Base-by-base conservation (phyloP, 2,888 invertebrate species). In the Prosapia bicincta region DNA sequence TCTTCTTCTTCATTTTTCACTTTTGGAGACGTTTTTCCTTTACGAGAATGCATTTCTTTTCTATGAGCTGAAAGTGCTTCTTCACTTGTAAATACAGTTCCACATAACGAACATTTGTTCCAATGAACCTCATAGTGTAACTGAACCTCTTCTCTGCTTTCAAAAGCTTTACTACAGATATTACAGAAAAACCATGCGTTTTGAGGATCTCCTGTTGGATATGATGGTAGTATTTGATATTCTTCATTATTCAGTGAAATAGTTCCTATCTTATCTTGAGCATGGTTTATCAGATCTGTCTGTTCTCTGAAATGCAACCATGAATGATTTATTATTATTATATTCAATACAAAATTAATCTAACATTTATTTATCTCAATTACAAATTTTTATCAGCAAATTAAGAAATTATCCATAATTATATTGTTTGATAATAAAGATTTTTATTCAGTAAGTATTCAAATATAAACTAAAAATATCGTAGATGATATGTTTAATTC, bases 1-100 rank as follows among this genome's bases (percentile, higher is more conserved):
- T 81, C 79, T 24, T 79, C 80, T 24, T 80, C 78, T 24, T 79
- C 77, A 13, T 78, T 80, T 65, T 81, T 74, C 20, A 75, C 25
- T n/a, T 54, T 75, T 32, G 73, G 15, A 25, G 67, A 7, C 30
- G 70, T 28, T 43, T 69, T 73, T 5, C 71, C 72, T 32, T 77
- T 70, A 75, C 81, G 80, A 26, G 72, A 76, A 79, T 85, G 84
- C 30, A 81, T 81, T 75, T 83, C 83, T 78, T 84, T 84, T 66
- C 82, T 79, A 78, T 86, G 86, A 0, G 79, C 78, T 73, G 82
- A 81, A 10, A 88, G 80, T n/a, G 84, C 83, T 32, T 87, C 87
- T 32, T 85, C 81, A 78, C 84, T 86, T 6, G 85, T 85, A 80
- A 88, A 88, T 74, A 85, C 85, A 26, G 85, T 81, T 68, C 84